phyloP scores from a whole-genome alignment of 2,888 invertebrate species.

The Meiosimyza platycephala region DNA sequence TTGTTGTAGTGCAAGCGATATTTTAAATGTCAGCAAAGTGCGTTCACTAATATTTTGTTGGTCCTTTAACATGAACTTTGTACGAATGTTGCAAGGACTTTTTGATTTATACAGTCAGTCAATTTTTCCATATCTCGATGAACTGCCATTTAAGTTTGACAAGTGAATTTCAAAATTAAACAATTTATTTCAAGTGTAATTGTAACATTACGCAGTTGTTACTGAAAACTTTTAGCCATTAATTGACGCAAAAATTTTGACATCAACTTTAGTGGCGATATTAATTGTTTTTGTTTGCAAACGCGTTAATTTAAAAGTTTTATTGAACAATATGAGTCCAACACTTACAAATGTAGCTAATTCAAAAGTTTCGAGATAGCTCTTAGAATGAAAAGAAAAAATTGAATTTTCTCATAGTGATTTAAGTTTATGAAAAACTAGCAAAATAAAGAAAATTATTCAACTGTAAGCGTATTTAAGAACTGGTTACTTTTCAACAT shows the following conservation, averaged over 20 bases:
- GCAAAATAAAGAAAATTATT: no score
- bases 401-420: no score
- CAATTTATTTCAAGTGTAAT: conserved; percentile 26
- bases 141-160: conserved; percentile 32
- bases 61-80: conserved; percentile 1
- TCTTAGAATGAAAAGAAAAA: no score
- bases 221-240: background rate
- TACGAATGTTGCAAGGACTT: conserved; percentile 2
- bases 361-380: no score
- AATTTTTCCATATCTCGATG: conserved; percentile 20
- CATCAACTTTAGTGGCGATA: conserved; percentile 7
- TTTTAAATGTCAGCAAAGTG: conserved; percentile 26
- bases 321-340: no score
- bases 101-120: background rate
- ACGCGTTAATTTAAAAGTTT: no score
- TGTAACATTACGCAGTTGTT: no score
- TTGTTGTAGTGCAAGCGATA: background rate
- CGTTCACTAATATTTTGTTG: conserved; percentile 15
- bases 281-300: conserved; percentile 1
- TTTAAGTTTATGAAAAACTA: no score
- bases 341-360: no score
- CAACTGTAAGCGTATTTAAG: no score
- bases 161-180: conserved; percentile 31
- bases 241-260: background rate
- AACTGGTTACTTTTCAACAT: no score